phyloP scores from a whole-genome alignment of 2,797 vertebrate species.

The Alca torda region DNA sequence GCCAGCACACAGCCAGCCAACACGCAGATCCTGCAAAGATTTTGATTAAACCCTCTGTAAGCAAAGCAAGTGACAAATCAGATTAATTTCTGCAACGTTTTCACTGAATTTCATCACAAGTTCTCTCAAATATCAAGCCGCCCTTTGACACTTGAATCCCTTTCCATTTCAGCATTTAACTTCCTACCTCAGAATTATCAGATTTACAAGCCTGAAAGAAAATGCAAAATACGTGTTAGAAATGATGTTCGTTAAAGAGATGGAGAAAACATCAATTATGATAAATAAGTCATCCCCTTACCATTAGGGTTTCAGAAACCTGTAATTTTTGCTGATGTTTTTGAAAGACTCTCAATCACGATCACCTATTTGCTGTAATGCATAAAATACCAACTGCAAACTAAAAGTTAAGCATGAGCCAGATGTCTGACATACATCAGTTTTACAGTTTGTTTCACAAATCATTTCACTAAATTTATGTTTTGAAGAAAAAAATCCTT shows the following conservation, averaged over 20 bases:
- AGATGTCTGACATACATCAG: slow-evolving; percentile 32
- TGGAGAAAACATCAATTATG: slow-evolving; percentile 37
- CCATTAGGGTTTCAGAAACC: slow-evolving; percentile 23
- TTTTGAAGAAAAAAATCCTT: neutral
- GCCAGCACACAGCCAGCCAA: neutral
- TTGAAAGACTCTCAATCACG: neutral
- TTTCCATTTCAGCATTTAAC: neutral
- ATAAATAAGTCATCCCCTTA: slow-evolving; percentile 17
- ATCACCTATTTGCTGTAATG: slow-evolving; percentile 44
- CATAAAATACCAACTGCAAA: slow-evolving; percentile 36
- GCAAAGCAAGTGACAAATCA: neutral
- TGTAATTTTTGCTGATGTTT: slow-evolving; percentile 41
- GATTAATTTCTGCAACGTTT: neutral
- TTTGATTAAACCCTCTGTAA: neutral
- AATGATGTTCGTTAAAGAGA: slow-evolving; percentile 9
- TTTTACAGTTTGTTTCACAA: slow-evolving; percentile 23
- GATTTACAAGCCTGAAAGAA: slow-evolving; percentile 10
- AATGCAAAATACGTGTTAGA: neutral
- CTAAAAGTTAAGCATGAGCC: slow-evolving; percentile 17
- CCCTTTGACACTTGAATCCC: neutral
- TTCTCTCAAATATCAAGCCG: neutral
- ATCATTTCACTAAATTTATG: neutral
- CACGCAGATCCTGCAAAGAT: neutral
- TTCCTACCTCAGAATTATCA: neutral
- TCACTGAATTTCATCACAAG: neutral